Base-by-base conservation (phyloP, 2,888 invertebrate species). In the Pecten maximus region DNA sequence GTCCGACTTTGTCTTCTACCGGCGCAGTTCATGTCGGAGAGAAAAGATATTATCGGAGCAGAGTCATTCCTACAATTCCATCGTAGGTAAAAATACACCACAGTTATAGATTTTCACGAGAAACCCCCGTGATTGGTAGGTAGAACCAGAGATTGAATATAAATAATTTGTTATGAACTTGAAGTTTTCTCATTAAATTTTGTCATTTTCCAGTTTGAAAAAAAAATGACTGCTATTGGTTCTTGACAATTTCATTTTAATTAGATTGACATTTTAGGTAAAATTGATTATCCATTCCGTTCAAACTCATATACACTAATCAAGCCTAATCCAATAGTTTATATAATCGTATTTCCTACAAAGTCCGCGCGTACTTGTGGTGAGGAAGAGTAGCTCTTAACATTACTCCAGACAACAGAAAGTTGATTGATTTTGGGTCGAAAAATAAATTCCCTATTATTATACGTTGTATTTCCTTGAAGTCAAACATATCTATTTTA, bases 121-220 rank as follows among this genome's bases (percentile, higher is more conserved):
- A 35, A 74, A 35, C 12, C 74, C 28, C 12, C 74, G n/a, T n/a
- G 74, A 74, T 74, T 15, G 74, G 74, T 74, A 74, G 28, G 74
- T 74, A 35, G 28, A 28, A 74, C 28, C 28, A 74, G 35, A 35
- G 74, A 74, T 74, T 74, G 74, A 74, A 74, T 74, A 74, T 74
- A 35, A 28, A 74, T 74, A 74, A 74, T 74, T 74, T 74, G 74
- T 74, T 74, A 10, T 74, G 74, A 16, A 74, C 74, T 74, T 74
- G 35, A 6, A 3, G 8, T 12, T 23, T 74, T 74, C 74, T 74
- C 74, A 35, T 74, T 74, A 35, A 74, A 8, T 19, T 74, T 74
- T 74, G 74, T 35, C 35, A 74, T 74, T 74, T 35, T 28, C 35
- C 2, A 23, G 4, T 8, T 60, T 28, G 10, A 60, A 60, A 4